Base-by-base conservation (phyloP, 2,797 vertebrate species). In the Phalloptychus januarius region DNA sequence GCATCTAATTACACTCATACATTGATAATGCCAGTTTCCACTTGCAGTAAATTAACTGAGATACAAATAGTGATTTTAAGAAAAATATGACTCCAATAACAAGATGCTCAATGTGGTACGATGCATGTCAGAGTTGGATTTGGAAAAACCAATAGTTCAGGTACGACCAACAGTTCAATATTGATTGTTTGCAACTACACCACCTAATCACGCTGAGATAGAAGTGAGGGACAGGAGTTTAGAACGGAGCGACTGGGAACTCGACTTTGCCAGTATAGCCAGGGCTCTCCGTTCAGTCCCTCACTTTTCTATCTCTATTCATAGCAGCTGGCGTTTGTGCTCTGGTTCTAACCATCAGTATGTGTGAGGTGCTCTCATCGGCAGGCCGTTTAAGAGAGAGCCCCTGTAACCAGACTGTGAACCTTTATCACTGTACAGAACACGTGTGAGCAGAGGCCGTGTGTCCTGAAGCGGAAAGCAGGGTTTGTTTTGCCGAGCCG, bases 391-490 rank as follows among this genome's bases (percentile, higher is more conserved):
- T 44, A 38, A 31, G 23, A 33, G 18, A 28, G 1, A 6, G 25
- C 18, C 38, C 11, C 33, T 58, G 38, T 72, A 67, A 54, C 28
- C 74, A 81, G 46, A 76, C 69, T 63, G 67, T 52, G 28, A 79
- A 46, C 79, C 74, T 52, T 48, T 45, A 67, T 75, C 76, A 71
- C 71, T 71, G 38, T 7, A 40, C 76, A 72, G 75, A 63, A 71
- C 36, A 75, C 76, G 25, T 75, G 56, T 79, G 71, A 84, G 81
- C 73, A 63, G 71, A 80, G 82, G 79, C 12, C 58, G 48, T 44
- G 71, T 80, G 79, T 56, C 67, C 69, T 79, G 69, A 79, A 75
- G 82, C 74, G 76, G 78, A 84, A 86, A 83, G 50, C 13, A 52
- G 82, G 80, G 76, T 79, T 77, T 67, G 74, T 70, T 67, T 45